phyloP scores from a whole-genome alignment of 2,888 invertebrate genomes.

The Drosophila rellima region DNA sequence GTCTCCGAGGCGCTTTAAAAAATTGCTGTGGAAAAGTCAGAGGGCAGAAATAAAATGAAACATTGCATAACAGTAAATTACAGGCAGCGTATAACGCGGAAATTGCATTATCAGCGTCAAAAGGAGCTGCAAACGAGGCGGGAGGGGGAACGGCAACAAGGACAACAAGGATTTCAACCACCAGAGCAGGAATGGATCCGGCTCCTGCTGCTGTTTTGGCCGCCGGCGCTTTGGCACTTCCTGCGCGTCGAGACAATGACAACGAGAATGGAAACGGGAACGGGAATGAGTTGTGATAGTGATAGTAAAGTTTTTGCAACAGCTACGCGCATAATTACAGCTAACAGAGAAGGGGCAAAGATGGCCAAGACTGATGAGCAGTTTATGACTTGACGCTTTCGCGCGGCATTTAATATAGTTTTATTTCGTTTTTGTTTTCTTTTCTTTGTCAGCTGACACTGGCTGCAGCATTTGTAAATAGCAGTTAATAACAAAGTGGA shows the following conservation, averaged over 20 bases:
- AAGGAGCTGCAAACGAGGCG: slow-evolving; percentile 50
- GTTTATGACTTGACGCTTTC: slow-evolving; percentile 84
- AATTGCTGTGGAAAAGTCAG: slow-evolving; percentile 37
- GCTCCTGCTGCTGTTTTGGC: slow-evolving; percentile 50
- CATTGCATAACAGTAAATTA: slow-evolving; percentile 82
- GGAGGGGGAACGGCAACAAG: slow-evolving; percentile 16
- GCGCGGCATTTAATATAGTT: slow-evolving; percentile 71
- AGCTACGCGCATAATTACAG: slow-evolving; percentile 76
- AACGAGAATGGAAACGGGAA: slow-evolving; percentile 18
- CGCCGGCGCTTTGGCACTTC: slow-evolving; percentile 70
- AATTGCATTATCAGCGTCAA: slow-evolving; percentile 85
- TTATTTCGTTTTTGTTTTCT: slow-evolving; percentile 17
- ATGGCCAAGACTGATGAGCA: slow-evolving; percentile 82
- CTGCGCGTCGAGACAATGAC: slow-evolving; percentile 71
- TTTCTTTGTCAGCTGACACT: slow-evolving; percentile 36
- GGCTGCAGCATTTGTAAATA: slow-evolving; percentile 66
- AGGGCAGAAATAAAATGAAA: slow-evolving; percentile 67
- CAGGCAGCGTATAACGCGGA: slow-evolving; percentile 65
- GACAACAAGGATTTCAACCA: slow-evolving; percentile 14
- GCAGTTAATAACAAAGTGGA: slow-evolving; percentile 69
- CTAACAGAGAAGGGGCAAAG: slow-evolving; percentile 8
- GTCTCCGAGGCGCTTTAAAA: slow-evolving; percentile 40
- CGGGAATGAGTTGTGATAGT: slow-evolving; percentile 73
- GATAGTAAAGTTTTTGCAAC: slow-evolving; percentile 61
- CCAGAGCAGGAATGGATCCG: slow-evolving; percentile 8